These are phyloP conservation scores for Bathynomus jamesi DNA, from an alignment of 1,140 invertebrate genomes.

Conservation along the genomic window DNA sequence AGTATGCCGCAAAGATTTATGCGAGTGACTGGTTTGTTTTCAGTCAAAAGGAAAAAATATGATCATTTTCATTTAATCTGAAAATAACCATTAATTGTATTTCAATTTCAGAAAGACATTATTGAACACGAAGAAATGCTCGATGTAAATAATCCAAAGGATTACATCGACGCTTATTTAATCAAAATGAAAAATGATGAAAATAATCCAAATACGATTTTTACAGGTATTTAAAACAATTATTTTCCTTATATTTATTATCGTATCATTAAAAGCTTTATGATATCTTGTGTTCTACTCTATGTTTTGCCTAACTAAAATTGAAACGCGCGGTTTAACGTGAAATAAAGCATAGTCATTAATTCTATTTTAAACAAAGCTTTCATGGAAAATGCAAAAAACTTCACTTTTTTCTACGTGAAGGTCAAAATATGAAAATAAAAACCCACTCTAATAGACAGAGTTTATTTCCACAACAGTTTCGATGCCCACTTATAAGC, in stretches of 20 bases:
- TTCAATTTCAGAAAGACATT: background rate
- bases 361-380: background rate
- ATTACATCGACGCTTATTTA: background rate
- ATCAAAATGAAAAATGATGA: background rate
- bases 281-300: background rate
- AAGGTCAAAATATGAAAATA: too few species aligned
- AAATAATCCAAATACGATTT: background rate
- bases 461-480: too few species aligned
- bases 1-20: too few species aligned
- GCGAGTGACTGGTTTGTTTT: too few species aligned
- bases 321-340: background rate
- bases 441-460: too few species aligned
- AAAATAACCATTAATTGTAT: too few species aligned
- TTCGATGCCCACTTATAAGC: too few species aligned
- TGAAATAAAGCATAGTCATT: background rate
- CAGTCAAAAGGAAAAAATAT: too few species aligned
- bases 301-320: background rate
- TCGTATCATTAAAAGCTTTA: background rate
- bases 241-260: background rate
- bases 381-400: background rate
- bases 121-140: background rate
- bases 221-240: background rate
- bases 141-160: background rate
- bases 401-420: too few species aligned
- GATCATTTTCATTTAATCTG: too few species aligned